Base-by-base conservation (phyloP, 2,888 invertebrate species). In the Zaprionus lineosus region DNA sequence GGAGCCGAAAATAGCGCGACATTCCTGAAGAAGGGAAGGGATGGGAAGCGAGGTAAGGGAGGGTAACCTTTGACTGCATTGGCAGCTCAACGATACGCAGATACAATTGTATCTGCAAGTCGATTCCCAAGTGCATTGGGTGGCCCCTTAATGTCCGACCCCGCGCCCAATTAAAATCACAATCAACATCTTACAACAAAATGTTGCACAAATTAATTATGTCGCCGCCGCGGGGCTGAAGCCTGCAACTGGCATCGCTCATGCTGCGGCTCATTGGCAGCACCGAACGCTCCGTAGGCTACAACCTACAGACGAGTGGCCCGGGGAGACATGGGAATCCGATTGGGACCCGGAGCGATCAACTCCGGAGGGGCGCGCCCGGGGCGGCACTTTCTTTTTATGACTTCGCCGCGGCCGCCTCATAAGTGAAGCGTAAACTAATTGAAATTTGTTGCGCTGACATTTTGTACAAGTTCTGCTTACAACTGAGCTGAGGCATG, bases 351-450 rank as follows among this genome's bases (percentile, higher is more conserved):
- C 39, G 21, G 15, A 58, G 39, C 26, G 43, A 26, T 31, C 31
- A 51, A 33, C 58, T 34, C 39, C 15, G 6, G 40, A 36, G 56
- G 31, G 50, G 34, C 34, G 28, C 41, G 41, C 46, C 18, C 51
- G 57, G 46, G 58, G 84, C 77, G 84, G 81, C 76, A 76, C 68
- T 83, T 84, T 76, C 72, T 76, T 85, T 78, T 86, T 81, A 83
- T 83, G 76, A 71, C 58, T 65, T 64, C 60, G 57, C 43, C 46
- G 33, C 61, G 24, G 74, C 43, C 52, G 69, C 57, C 74, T 74
- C 72, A 65, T 76, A 84, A 81, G 74, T 83, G 87, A 87, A 88
- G 88, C 88, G 87, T 84, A 84, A 87, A 87, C 86, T 87, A 87
- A 88, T 87, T 86, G 87, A 74, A 68, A 81, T 82, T 81, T 82